phyloP scores from a whole-genome alignment of 2,888 invertebrate species.

The Ormyrus nitidulus region DNA sequence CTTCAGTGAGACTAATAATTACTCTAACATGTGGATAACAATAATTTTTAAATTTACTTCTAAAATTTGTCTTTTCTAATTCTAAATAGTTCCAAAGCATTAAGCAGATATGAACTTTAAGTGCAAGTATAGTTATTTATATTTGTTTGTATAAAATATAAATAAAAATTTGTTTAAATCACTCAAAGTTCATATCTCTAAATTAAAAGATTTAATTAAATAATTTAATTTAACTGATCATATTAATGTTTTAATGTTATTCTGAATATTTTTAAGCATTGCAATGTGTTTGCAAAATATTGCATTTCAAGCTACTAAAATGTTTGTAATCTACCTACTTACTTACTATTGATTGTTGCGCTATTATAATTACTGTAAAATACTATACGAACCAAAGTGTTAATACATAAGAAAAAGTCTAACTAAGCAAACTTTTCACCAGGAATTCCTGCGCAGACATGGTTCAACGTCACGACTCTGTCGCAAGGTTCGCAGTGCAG shows the following conservation, averaged over 20 bases:
- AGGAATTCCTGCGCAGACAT: constrained; percentile 86
- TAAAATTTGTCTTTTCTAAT: too few species aligned
- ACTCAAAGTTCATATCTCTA: not conserved
- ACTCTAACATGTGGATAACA: too few species aligned
- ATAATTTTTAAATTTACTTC: too few species aligned
- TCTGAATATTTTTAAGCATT: not conserved
- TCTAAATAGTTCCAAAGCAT: too few species aligned
- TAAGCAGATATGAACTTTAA: too few species aligned
- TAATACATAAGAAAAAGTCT: not conserved
- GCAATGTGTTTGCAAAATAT: not conserved
- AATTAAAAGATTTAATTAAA: not conserved
- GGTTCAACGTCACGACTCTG: constrained; percentile 88
- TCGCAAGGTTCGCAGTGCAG: constrained; percentile 87
- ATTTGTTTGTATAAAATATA: too few species aligned
- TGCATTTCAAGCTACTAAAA: not conserved
- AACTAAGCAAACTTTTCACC: constrained; percentile 34
- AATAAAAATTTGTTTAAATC: too few species aligned
- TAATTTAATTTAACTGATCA: not conserved
- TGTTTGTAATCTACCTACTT: not conserved
- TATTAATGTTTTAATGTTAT: not conserved
- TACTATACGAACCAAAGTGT: not conserved
- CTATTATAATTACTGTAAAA: not conserved
- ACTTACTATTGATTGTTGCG: not conserved
- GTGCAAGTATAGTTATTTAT: too few species aligned
- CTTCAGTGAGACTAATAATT: too few species aligned